Conservation (phyloP, 2,797 vertebrate species). For the Eospalax fontanierii region DNA sequence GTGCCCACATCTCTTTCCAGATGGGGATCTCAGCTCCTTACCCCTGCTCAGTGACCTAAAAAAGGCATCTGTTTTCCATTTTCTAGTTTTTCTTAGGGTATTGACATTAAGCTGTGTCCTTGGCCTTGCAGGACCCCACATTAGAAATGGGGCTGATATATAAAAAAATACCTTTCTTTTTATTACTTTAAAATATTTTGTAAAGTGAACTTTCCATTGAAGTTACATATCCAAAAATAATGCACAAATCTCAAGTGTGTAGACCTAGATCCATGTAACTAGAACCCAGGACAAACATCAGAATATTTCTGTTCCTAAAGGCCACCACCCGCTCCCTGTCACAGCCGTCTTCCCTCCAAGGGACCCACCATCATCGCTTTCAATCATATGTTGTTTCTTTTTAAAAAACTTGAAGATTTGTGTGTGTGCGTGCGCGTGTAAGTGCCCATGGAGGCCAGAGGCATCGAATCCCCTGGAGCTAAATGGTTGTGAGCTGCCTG, state of each 20-base stretch:
- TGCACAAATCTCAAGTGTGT: background rate
- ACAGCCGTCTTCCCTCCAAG: background rate
- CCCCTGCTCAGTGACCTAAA: too few relatives aligned
- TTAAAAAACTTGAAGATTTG: too few relatives aligned
- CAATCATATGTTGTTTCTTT: background rate
- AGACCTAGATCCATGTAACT: background rate
- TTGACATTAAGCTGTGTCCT: background rate
- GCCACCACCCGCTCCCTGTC: background rate
- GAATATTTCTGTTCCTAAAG: background rate
- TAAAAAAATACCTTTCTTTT: too few relatives aligned
- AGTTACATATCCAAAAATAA: background rate
- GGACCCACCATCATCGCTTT: background rate
- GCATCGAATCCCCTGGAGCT: too few relatives aligned
- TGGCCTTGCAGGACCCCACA: background rate
- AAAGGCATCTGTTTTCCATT: background rate
- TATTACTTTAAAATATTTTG: conserved; percentile 16
- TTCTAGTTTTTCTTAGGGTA: background rate
- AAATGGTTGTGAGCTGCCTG: too few relatives aligned
- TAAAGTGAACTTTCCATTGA: conserved; percentile 10
- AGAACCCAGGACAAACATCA: background rate
- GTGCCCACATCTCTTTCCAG: background rate
- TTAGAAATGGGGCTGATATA: background rate
- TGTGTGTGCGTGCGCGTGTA: too few relatives aligned
- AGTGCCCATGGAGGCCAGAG: too few relatives aligned
- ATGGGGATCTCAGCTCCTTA: background rate